Base-by-base conservation (phyloP, 2,888 invertebrate genomes). In the Amphipyra tragopoginis region DNA sequence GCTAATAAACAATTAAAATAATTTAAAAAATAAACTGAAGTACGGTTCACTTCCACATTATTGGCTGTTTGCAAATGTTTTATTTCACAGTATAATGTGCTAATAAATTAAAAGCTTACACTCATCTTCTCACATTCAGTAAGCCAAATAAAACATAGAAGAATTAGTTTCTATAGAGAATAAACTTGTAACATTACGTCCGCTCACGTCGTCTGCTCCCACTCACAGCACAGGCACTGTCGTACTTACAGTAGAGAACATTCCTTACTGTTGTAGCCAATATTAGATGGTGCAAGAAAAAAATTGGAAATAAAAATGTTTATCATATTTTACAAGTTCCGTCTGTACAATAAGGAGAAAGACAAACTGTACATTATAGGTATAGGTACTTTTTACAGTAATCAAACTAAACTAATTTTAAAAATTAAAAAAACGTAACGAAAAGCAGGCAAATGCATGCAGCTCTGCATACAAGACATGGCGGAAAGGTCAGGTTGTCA, bases 401-500 rank as follows among this genome's bases (percentile, higher is more conserved):
- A 90, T 90, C 85, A 85, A 93, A 94, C 93, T 94, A 94, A 95
- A 94, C 94, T 94, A 95, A 91, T 90, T 84, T 90, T 89, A 90
- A 95, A 94, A 95, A 84, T 96, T 93, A 84, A 86, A 88, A 91
- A 80, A 95, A 95, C 95, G 90, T 92, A 96, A 96, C 95, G 94
- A 94, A 96, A 96, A 96, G 96, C 96, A 96, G 96, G 96, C 96
- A 96, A 95, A 92, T 92, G 95, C 96, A 96, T 96, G 96, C 96
- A 89, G 95, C 95, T 92, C 94, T 93, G 95, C 95, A 94, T 95
- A 95, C 95, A 94, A 94, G 93, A 93, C 95, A 95, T 96, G 96
- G 95, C 95, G 95, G 96, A 93, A 95, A 95, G 95, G 96, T 96
- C 96, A 95, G 96, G 96, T 96, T 95, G 96, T 96, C 96, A 95